Evolutionary conservation across 2,113 vertebrate genomes (phyloP).

Genomic region (Scartelaos histophorus): DNA sequence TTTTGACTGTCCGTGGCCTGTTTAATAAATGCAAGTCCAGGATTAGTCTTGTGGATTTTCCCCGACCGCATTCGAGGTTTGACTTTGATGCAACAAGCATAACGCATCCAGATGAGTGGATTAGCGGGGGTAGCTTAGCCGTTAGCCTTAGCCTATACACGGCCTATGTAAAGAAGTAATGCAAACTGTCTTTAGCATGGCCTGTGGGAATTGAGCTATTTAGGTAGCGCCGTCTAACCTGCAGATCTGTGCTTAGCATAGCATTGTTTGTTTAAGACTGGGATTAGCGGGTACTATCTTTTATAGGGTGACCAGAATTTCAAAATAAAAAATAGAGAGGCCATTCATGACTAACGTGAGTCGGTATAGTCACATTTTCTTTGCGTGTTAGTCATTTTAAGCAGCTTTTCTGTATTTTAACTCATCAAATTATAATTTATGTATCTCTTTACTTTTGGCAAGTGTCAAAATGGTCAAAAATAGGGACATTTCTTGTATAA

Average conservation of each 20-base stretch:
- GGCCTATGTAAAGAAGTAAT: conserved; percentile 20
- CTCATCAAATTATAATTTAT: too few relatives aligned
- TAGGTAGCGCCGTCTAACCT: conserved; percentile 14
- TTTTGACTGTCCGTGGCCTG: conserved; percentile 37
- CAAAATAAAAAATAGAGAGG: too few relatives aligned
- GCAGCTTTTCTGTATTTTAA: too few relatives aligned
- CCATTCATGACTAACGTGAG: too few relatives aligned
- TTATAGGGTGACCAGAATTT: too few relatives aligned
- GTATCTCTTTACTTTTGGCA: too few relatives aligned
- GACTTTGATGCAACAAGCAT: conserved; percentile 24
- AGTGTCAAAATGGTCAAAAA: too few relatives aligned
- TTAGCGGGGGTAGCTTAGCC: conserved; percentile 28
- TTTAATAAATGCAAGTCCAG: conserved; percentile 58
- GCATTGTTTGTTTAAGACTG: conserved; percentile 1
- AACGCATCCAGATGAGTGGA: conserved; percentile 50
- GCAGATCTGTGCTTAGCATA: background rate
- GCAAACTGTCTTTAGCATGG: conserved; percentile 31
- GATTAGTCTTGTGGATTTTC: conserved; percentile 70
- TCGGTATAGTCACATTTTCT: too few relatives aligned
- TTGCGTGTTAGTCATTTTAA: too few relatives aligned
- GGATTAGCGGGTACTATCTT: background rate
- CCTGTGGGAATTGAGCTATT: conserved; percentile 13
- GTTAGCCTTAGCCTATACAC: conserved; percentile 15
- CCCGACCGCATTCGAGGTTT: conserved; percentile 47
- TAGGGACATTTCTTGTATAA: too few relatives aligned